Conservation (phyloP, 2,888 invertebrate genomes). For the Stenotaenia linearis region DNA sequence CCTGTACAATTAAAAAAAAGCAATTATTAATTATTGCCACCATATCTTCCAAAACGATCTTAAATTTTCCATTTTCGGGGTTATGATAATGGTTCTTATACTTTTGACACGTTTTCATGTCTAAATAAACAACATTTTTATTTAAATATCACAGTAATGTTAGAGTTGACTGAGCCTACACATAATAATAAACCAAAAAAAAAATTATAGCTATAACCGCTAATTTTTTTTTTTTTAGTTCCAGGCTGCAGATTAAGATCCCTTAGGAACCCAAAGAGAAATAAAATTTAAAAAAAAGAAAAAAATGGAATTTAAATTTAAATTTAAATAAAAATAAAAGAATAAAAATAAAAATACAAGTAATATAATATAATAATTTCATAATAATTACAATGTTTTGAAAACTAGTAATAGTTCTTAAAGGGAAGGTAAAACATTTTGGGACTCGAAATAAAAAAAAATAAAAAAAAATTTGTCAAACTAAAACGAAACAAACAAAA, state of each 20-base stretch:
- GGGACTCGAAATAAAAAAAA: neutral
- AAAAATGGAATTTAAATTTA: neutral
- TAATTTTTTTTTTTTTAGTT: neutral
- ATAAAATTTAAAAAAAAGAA: neutral
- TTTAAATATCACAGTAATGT: slow-evolving; percentile 31
- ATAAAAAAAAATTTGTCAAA: neutral
- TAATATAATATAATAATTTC: neutral
- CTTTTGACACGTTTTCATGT: slow-evolving; percentile 26
- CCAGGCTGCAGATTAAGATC: neutral
- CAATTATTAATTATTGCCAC: slow-evolving; percentile 30
- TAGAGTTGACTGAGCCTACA: slow-evolving; percentile 7
- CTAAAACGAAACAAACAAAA: neutral
- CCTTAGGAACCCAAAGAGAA: neutral
- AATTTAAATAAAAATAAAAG: neutral
- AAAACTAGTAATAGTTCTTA: neutral
- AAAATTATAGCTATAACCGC: neutral
- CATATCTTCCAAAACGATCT: neutral
- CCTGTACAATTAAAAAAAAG: slow-evolving; percentile 22
- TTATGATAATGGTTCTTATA: neutral
- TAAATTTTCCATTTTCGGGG: slow-evolving; percentile 24
- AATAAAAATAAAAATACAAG: neutral
- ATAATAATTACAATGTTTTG: neutral
- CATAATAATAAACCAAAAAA: neutral
- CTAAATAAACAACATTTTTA: slow-evolving; percentile 28
- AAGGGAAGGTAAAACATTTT: neutral